Base-by-base conservation (phyloP, 2,888 invertebrate species). In the Ametastegia equiseti region DNA sequence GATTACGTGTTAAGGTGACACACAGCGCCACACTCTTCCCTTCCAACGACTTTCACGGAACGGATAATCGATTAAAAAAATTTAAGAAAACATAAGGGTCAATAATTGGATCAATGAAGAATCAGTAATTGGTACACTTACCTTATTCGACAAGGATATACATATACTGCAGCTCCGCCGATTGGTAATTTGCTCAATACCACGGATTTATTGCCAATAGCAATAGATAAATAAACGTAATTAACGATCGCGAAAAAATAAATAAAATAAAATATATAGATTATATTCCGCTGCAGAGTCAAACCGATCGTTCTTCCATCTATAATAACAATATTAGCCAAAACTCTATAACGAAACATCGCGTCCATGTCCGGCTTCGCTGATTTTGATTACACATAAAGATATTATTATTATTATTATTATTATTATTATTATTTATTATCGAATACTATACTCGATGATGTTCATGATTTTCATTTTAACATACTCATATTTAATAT, bases 251-350 rank as follows among this genome's bases (percentile, higher is more conserved):
- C 65, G 65, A 15, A 39, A 54, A 54, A n/a, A 1, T 30, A 63
- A 30, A 63, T 30, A 33, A 23, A 54, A 6, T n/a, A n/a, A 54
- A 1, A 5, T 54, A 63, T 33, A 39, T 67, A 36, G 15, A 11
- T 19, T 54, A 71, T 15, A 47, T 71, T 47, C 47, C 27, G 45
- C 45, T 47, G 47, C n/a, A 47, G 47, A 71, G 42, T 47, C 7
- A 19, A 15, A 75, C 75, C 75, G 75, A 75, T 75, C 75, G 75
- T 75, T 75, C 75, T 75, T 75, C 75, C 50, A 75, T 75, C 75
- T 30, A 27, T 15, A 6, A 54, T 54, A 54, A 19, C 13, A 19
- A 39, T 33, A 42, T 33, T 65, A 69, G 42, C 42, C 69, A 63
- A 69, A 63, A 45, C 69, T 69, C 45, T n/a, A 30, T 42, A 42